phyloP scores from a whole-genome alignment of 2,888 invertebrate genomes.

The Sarcophaga variegata region DNA sequence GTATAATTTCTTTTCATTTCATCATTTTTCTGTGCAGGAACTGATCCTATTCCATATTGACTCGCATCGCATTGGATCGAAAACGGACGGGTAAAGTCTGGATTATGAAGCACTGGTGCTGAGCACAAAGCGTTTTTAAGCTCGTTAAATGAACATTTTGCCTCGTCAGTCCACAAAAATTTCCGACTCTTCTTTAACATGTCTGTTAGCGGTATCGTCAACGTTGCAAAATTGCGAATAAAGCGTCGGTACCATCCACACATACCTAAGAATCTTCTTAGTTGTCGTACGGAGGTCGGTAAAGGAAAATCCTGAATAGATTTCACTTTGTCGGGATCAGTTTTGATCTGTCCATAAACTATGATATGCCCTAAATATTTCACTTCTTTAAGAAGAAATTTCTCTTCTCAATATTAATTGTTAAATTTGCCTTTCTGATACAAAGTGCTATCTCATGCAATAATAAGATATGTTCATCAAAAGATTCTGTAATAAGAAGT shows the following conservation, averaged over 20 bases:
- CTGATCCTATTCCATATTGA: slow-evolving; percentile 5
- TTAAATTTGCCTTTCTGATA: not conserved
- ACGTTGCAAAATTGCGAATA: not conserved
- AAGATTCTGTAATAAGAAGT: slow-evolving; percentile 36
- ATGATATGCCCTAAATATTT: too few species aligned
- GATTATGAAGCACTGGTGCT: slow-evolving; percentile 14
- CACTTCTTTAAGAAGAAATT: too few species aligned
- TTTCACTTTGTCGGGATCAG: slow-evolving; percentile 49
- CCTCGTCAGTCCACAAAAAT: slow-evolving; percentile 4
- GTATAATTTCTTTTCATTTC: slow-evolving; percentile 7
- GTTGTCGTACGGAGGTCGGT: slow-evolving; percentile 36
- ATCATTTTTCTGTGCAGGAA: not conserved
- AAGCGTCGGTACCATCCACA: slow-evolving; percentile 23
- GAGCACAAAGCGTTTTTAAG: not conserved
- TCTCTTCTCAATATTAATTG: not conserved
- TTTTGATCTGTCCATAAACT: not conserved
- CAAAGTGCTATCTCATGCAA: slow-evolving; percentile 7
- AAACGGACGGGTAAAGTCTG: slow-evolving; percentile 25
- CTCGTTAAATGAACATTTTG: slow-evolving; percentile 7
- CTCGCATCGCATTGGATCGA: slow-evolving; percentile 27
- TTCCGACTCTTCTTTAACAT: not conserved
- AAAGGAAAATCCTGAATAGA: slow-evolving; percentile 31
- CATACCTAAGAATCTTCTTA: slow-evolving; percentile 48
- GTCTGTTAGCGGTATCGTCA: not conserved
- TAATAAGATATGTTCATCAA: slow-evolving; percentile 34